These are phyloP conservation scores for Noctua pronuba DNA, from an alignment of 2,888 invertebrate genomes.

Conservation along the genomic window DNA sequence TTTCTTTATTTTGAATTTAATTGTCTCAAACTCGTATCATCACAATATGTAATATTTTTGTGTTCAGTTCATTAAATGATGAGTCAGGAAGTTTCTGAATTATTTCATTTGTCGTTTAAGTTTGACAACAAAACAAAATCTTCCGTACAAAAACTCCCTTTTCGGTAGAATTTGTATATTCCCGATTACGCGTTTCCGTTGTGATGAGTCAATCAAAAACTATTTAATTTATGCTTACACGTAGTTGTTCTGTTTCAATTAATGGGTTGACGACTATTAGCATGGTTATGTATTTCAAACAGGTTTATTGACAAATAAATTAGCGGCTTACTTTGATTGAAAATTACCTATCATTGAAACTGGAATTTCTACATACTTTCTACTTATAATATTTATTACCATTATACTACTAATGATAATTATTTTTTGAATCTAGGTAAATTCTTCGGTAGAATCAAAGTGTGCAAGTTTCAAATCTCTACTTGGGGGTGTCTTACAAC, in stretches of 20 bases:
- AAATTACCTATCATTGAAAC: background rate
- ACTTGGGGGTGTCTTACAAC: background rate
- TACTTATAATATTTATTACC: background rate
- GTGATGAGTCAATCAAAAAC: conserved; percentile 28
- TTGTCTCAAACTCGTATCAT: background rate
- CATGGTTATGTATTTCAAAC: background rate
- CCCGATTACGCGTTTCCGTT: conserved; percentile 39
- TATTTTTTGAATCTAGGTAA: background rate
- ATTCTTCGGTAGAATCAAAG: background rate
- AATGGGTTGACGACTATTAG: background rate
- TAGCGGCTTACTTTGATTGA: background rate
- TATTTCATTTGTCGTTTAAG: background rate
- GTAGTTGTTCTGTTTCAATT: background rate
- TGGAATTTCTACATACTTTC: background rate
- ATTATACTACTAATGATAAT: background rate
- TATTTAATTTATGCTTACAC: background rate
- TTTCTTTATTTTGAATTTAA: background rate
- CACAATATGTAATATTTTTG: background rate
- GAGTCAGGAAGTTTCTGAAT: background rate
- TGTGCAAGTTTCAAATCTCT: background rate
- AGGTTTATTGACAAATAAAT: conserved; percentile 31
- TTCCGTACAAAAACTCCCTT: conserved; percentile 20
- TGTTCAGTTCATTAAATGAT: background rate
- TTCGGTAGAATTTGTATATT: conserved; percentile 17
- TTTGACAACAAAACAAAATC: background rate